Evolutionary conservation across 2,888 invertebrate genomes (phyloP).

Genomic region (Ophion slaviceki): DNA sequence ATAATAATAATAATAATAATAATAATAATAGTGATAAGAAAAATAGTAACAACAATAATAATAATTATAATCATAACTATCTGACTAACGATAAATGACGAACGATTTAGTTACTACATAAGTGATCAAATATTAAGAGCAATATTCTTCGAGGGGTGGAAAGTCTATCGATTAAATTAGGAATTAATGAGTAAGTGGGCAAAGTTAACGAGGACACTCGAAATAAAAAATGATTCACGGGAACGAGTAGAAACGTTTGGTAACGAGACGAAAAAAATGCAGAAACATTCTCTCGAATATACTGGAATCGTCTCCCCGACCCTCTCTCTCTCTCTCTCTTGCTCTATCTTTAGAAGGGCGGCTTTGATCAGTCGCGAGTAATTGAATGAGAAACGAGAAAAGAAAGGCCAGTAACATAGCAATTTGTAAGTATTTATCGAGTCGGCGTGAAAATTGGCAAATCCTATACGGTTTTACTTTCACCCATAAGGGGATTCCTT

Average conservation of each 20-base stretch:
- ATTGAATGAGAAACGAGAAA: background rate
- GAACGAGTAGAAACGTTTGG: background rate
- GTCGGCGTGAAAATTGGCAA: constrained; percentile 21
- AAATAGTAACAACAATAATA: constrained; percentile 12
- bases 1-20: background rate
- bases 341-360: background rate
- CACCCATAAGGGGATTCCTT: background rate
- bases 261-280: background rate
- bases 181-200: background rate
- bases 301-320: background rate
- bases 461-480: constrained; percentile 7
- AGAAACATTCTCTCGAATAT: background rate
- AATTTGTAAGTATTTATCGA: constrained; percentile 48
- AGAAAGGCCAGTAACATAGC: constrained; percentile 34
- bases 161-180: constrained; percentile 35
- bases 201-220: background rate
- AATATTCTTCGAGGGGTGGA: constrained; percentile 51
- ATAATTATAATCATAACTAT: constrained; percentile 31
- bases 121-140: constrained; percentile 51
- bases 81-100: constrained; percentile 12
- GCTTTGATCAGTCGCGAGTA: background rate
- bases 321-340: background rate
- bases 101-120: constrained; percentile 31
- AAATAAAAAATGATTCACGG: constrained; percentile 1
- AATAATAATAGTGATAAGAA: background rate